Conservation (phyloP, 2,113 vertebrate genomes). For the Protobothrops mucrosquamatus region DNA sequence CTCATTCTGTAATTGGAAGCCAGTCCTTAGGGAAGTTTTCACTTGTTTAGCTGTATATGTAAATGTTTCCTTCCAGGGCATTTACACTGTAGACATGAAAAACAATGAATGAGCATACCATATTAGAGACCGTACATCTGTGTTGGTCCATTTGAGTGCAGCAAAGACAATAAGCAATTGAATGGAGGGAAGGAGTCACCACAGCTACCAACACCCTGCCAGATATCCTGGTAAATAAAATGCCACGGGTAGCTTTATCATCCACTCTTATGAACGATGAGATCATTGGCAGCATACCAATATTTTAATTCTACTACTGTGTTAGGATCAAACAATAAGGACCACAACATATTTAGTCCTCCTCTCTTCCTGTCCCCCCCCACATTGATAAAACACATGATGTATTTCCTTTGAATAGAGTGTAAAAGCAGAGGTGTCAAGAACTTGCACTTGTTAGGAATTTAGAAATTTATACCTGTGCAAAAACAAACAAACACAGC, state of each 20-base stretch:
- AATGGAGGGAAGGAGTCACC: background rate
- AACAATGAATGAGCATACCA: background rate
- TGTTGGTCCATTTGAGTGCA: background rate
- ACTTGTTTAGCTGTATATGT: background rate
- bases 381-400: background rate
- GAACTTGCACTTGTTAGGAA: background rate
- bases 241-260: background rate
- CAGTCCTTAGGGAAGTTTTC: background rate
- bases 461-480: background rate
- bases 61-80: background rate
- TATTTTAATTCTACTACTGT: background rate
- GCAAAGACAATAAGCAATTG: background rate
- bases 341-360: background rate
- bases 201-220: background rate
- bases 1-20: background rate
- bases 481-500: background rate
- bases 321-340: background rate
- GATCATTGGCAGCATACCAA: background rate
- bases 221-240: background rate
- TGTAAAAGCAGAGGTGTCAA: background rate
- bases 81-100: background rate
- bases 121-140: background rate
- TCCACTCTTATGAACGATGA: background rate
- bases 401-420: background rate
- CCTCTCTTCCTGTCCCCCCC: background rate